Conservation (phyloP, 2,797 vertebrate genomes). For the Lepus oiostolus region DNA sequence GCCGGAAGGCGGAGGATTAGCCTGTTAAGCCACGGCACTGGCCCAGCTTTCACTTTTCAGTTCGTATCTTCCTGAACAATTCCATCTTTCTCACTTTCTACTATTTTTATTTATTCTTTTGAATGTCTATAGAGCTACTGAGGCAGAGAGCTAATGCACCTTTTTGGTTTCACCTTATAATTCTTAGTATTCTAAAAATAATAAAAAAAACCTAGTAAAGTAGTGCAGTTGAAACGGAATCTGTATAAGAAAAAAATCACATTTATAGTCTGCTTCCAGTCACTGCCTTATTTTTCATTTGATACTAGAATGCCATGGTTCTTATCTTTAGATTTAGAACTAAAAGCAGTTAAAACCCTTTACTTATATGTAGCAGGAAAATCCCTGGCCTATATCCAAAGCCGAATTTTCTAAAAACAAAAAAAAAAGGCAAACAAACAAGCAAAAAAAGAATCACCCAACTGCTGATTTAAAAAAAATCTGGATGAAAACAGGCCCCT, state of each 20-base stretch:
- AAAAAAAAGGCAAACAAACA: conserved; percentile 50
- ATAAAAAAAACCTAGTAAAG: neutral
- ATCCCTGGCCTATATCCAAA: conserved; percentile 31
- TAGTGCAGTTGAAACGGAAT: neutral
- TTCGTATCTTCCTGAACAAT: neutral
- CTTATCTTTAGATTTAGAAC: conserved; percentile 38
- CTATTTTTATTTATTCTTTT: conserved; percentile 35
- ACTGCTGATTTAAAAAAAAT: conserved; percentile 15
- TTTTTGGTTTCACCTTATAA: conserved; percentile 46
- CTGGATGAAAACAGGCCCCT: conserved; percentile 50
- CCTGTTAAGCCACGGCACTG: too few relatives aligned
- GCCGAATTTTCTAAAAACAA: conserved; percentile 64
- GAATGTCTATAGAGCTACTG: neutral
- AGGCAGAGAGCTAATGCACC: neutral
- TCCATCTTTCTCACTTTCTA: neutral
- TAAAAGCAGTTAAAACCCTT: conserved; percentile 27
- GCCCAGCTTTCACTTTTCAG: neutral
- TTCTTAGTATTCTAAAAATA: neutral
- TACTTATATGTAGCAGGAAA: neutral
- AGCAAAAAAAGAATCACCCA: conserved; percentile 15
- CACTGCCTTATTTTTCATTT: conserved; percentile 28
- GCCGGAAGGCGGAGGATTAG: too few relatives aligned
- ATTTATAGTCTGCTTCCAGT: neutral
- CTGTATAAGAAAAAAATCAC: neutral
- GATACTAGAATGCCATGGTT: neutral